These are phyloP conservation scores for Lacerta viridis DNA, from an alignment of 2,797 vertebrate species.

Conservation along the genomic window DNA sequence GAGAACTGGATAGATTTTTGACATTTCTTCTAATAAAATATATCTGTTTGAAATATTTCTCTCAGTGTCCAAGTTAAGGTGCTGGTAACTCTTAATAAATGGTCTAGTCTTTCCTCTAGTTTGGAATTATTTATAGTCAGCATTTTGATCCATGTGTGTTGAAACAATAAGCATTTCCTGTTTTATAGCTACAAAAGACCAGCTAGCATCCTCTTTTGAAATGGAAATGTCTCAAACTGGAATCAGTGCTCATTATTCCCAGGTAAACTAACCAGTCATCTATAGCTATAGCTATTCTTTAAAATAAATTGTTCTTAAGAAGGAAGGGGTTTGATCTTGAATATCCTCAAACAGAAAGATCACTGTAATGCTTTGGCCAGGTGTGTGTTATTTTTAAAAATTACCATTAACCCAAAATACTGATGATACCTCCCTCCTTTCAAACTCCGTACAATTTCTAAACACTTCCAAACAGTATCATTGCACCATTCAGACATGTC, in stretches of 20 bases:
- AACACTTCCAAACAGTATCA: too few relatives aligned
- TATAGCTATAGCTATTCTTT: background rate
- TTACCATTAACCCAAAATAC: too few relatives aligned
- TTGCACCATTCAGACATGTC: too few relatives aligned
- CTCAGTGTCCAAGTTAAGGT: background rate
- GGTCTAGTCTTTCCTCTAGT: background rate
- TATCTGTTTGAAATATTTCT: background rate
- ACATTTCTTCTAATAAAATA: background rate
- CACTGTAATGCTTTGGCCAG: background rate
- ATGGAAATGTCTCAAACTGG: conserved; percentile 99
- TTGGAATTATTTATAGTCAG: conserved; percentile 22
- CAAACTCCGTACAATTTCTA: too few relatives aligned
- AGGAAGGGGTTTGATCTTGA: background rate
- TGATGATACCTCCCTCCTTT: too few relatives aligned
- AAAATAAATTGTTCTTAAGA: conserved; percentile 10
- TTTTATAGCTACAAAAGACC: conserved; percentile 88
- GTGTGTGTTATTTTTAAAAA: too few relatives aligned
- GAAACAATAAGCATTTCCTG: conserved; percentile 30
- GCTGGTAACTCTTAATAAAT: background rate
- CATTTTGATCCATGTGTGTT: conserved; percentile 32
- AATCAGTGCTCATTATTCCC: conserved; percentile 92
- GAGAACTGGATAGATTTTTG: conserved; percentile 10
- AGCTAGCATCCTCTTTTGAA: conserved; percentile 91
- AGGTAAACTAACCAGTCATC: conserved; percentile 80
- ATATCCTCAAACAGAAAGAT: background rate